A percentile compares a stretch with the other conserved stretches of the same genome.
phyloP scores from a whole-genome alignment of 2,113 vertebrate genomes.

The Chloroceryle aenea region DNA sequence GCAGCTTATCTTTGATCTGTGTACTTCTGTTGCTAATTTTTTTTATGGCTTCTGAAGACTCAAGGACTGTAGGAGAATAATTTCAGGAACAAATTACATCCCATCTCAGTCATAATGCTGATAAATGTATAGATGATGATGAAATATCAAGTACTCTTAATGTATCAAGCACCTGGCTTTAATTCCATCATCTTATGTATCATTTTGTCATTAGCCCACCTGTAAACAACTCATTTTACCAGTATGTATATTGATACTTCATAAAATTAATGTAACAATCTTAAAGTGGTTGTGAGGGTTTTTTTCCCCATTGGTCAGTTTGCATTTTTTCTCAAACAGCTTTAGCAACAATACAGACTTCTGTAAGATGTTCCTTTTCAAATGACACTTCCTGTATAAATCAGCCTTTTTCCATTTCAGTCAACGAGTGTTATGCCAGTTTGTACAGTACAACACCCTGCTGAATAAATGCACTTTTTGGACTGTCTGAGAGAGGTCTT shows the following conservation, averaged over 20 bases:
- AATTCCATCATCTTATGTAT: conserved; percentile 42
- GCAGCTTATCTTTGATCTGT: conserved; percentile 29
- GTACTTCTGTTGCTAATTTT: conserved; percentile 31
- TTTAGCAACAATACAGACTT: neutral
- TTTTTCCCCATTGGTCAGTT: neutral
- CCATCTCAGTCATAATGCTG: conserved; percentile 20
- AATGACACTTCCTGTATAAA: neutral
- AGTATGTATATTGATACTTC: neutral
- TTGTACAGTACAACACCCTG: neutral
- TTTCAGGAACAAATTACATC: conserved; percentile 55
- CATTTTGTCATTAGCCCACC: conserved; percentile 6
- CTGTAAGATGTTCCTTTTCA: neutral
- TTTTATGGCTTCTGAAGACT: conserved; percentile 54
- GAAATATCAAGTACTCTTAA: conserved; percentile 59
- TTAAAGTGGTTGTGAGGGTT: neutral
- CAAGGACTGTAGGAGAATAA: conserved; percentile 8
- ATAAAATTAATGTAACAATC: conserved; percentile 26
- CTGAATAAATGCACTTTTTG: neutral
- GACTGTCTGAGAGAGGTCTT: neutral
- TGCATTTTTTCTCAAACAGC: neutral
- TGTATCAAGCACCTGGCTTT: conserved; percentile 38
- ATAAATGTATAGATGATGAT: conserved; percentile 55
- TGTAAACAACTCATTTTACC: conserved; percentile 55
- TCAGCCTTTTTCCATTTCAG: neutral
- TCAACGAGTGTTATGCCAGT: neutral